Conservation (phyloP, 2,113 vertebrate genomes). For the Phrynocephalus versicolor region DNA sequence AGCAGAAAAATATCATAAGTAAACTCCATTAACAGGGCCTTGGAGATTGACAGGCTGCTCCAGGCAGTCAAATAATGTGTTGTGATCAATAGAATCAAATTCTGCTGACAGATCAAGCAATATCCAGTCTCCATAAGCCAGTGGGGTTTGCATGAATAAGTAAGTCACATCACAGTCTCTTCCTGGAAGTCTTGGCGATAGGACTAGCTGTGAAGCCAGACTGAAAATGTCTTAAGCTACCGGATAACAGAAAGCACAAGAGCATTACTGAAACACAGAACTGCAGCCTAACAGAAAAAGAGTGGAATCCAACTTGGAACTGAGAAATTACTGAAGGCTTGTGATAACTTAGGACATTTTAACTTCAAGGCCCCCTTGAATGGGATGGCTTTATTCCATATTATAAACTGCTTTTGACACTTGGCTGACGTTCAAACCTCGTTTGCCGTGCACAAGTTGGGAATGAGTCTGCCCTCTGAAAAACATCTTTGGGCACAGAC, state of each 20-base stretch:
- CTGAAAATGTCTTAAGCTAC: conserved; percentile 48
- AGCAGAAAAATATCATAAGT: conserved; percentile 10
- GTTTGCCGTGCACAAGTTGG: no score
- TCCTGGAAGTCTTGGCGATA: conserved; percentile 47
- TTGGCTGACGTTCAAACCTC: background rate
- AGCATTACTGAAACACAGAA: conserved; percentile 35
- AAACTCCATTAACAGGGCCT: conserved; percentile 49
- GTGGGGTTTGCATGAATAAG: conserved; percentile 68
- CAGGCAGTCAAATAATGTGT: conserved; percentile 57
- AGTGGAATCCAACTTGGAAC: background rate
- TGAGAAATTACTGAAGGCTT: background rate
- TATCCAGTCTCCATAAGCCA: conserved; percentile 67
- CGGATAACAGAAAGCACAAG: conserved; percentile 38
- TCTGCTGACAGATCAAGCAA: conserved; percentile 65
- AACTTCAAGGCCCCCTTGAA: no score
- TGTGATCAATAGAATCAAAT: conserved; percentile 69
- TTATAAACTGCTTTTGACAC: background rate
- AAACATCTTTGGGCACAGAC: background rate
- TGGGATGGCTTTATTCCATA: no score
- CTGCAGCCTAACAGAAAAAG: conserved; percentile 9
- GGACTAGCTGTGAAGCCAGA: conserved; percentile 40
- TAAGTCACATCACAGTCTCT: conserved; percentile 56
- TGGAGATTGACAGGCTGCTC: conserved; percentile 64
- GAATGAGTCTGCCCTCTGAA: background rate
- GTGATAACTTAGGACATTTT: background rate